A percentile compares a stretch with the other conserved stretches of the same genome.
Evolutionary conservation across 2,888 invertebrate genomes (phyloP).

Genomic region (Synergus japonicus): DNA sequence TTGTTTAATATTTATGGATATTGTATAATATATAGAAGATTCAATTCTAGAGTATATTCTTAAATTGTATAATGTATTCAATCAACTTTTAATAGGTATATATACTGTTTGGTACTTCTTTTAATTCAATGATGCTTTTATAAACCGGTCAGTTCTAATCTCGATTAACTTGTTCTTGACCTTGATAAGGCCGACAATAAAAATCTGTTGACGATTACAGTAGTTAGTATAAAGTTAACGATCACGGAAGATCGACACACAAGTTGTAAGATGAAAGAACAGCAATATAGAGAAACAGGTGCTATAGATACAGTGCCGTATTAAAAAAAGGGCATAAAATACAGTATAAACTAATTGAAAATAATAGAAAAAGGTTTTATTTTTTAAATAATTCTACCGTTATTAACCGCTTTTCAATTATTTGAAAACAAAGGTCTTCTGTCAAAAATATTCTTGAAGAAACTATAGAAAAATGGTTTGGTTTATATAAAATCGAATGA

Average conservation of each 20-base stretch:
- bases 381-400: too few species aligned
- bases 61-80: too few species aligned
- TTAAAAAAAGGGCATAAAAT: background rate
- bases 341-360: background rate
- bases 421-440: background rate
- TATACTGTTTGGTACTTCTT: too few species aligned
- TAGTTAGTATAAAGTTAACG: background rate
- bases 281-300: background rate
- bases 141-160: background rate
- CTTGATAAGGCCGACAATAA: background rate
- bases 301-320: background rate
- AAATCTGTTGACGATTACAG: background rate
- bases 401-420: background rate
- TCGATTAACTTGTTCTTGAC: background rate
- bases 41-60: too few species aligned
- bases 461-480: too few species aligned
- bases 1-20: too few species aligned
- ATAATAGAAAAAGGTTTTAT: background rate
- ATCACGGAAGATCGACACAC: background rate
- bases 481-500: too few species aligned
- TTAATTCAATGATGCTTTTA: background rate
- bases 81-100: too few species aligned
- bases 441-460: too few species aligned
- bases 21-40: too few species aligned
- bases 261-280: constrained; percentile 1